Conservation (phyloP, 2,113 vertebrate species). For the Ptyas mucosa region DNA sequence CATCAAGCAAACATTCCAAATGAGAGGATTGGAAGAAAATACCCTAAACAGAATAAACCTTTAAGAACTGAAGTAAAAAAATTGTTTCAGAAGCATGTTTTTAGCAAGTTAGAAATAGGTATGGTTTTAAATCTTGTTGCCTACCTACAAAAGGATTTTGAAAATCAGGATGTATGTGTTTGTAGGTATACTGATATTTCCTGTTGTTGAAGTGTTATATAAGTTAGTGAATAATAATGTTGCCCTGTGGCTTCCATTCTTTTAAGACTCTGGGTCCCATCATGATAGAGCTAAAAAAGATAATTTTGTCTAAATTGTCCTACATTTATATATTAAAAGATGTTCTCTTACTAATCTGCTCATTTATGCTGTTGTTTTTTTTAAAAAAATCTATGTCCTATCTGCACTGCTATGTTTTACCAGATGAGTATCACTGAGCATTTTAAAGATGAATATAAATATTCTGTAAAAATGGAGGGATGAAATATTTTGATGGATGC, state of each 20-base stretch:
- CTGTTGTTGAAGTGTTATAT: background rate
- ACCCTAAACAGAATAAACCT: slow-evolving; percentile 50
- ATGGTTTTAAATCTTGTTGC: background rate
- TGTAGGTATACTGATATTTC: background rate
- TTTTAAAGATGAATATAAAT: accelerated
- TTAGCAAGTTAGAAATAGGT: background rate
- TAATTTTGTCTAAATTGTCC: background rate
- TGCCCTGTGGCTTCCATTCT: background rate
- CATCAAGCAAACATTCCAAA: slow-evolving; percentile 60
- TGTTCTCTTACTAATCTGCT: background rate
- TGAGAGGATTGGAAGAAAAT: slow-evolving; percentile 55
- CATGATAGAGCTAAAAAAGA: background rate
- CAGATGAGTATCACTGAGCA: background rate
- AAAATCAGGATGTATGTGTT: background rate
- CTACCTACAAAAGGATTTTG: background rate
- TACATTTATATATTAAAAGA: background rate
- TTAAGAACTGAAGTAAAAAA: slow-evolving; percentile 15
- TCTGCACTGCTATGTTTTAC: background rate
- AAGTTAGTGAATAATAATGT: background rate
- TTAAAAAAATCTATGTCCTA: background rate
- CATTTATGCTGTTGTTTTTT: background rate
- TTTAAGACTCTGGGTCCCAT: background rate
- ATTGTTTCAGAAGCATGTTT: background rate
- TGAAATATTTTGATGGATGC: accelerated
- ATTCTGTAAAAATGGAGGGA: background rate